phyloP scores from a whole-genome alignment of 2,888 invertebrate genomes.

The Drosophila prolongata region DNA sequence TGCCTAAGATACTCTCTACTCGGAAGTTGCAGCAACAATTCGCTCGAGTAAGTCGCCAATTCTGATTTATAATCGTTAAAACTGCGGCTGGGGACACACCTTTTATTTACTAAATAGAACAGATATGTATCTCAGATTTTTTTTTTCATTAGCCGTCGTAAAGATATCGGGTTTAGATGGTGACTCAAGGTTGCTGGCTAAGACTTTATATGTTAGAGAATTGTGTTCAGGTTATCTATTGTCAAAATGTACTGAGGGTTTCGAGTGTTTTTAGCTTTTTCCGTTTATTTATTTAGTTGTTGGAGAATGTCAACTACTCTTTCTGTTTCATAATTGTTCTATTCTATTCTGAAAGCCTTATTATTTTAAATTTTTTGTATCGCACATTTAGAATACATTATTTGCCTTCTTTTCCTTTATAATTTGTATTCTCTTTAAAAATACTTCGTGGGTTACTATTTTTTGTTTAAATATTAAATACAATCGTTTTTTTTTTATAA shows the following conservation, averaged over 20 bases:
- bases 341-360: too few relatives aligned
- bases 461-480: background rate
- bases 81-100: constrained; percentile 25
- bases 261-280: too few relatives aligned
- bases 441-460: background rate
- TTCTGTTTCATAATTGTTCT: background rate
- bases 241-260: background rate
- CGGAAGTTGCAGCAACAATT: constrained; percentile 59
- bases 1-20: constrained; percentile 45
- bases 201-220: background rate
- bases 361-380: too few relatives aligned
- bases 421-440: background rate
- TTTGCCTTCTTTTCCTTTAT: too few relatives aligned
- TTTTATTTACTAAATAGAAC: constrained; percentile 19
- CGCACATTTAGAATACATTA: too few relatives aligned
- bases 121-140: constrained; percentile 32
- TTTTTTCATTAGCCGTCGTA: constrained; percentile 28
- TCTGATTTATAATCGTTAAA: constrained; percentile 13
- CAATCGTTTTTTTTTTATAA: too few relatives aligned
- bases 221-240: background rate
- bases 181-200: constrained; percentile 20
- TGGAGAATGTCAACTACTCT: background rate
- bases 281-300: background rate
- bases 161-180: constrained; percentile 19
- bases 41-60: constrained; percentile 66